phyloP scores from a whole-genome alignment of 1,140 invertebrate genomes.

The Drosophila nasuta region DNA sequence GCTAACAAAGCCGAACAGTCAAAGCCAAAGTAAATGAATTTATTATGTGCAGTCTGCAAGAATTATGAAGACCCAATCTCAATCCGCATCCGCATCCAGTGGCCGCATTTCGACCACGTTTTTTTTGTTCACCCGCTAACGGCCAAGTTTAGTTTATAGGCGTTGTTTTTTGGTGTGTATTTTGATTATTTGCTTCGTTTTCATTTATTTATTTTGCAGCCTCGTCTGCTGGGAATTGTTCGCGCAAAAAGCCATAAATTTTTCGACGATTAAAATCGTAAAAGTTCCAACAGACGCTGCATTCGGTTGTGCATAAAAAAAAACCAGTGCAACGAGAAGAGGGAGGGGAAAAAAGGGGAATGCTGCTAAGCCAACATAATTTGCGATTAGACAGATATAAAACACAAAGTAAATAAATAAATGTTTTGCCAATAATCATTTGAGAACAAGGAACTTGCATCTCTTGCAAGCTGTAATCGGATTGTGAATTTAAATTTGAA shows the following conservation, averaged over 20 bases:
- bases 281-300: constrained; percentile 58
- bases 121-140: not conserved
- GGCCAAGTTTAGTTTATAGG: constrained; percentile 64
- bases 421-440: not conserved
- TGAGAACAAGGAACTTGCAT: too few species aligned
- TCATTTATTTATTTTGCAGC: constrained; percentile 66
- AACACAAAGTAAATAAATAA: not conserved
- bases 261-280: constrained; percentile 76
- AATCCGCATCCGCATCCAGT: constrained; percentile 9
- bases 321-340: not conserved
- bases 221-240: constrained; percentile 66
- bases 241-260: constrained; percentile 71
- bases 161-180: constrained; percentile 41
- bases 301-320: constrained; percentile 19
- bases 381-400: constrained; percentile 5
- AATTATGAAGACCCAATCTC: constrained; percentile 33
- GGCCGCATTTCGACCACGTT: not conserved
- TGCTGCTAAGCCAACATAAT: not conserved
- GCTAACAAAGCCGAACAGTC: constrained; percentile 11
- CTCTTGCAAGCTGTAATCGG: too few species aligned
- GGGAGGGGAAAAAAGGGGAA: not conserved
- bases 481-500: too few species aligned
- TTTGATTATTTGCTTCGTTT: constrained; percentile 32
- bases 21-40: constrained; percentile 45
- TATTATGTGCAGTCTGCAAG: constrained; percentile 34